These are phyloP conservation scores for Mormoops blainvillei DNA, from an alignment of 2,113 vertebrate genomes.

Conservation along the genomic window DNA sequence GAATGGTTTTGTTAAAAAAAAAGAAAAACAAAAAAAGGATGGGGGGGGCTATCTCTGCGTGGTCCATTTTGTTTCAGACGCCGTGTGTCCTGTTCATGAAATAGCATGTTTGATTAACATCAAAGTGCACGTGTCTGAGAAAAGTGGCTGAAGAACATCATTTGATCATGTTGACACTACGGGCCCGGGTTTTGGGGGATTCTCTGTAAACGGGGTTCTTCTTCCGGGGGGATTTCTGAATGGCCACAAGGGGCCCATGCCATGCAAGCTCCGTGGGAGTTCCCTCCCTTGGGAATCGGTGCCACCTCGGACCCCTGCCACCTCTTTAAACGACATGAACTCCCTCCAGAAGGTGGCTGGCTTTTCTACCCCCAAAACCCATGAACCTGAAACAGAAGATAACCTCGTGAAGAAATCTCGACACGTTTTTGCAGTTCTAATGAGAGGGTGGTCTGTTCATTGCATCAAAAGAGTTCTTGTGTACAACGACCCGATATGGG, in stretches of 20 bases:
- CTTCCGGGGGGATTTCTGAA: neutral
- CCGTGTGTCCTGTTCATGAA: neutral
- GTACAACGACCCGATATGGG: neutral
- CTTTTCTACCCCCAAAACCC: neutral
- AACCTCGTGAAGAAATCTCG: neutral
- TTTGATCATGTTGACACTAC: neutral
- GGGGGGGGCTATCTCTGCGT: neutral
- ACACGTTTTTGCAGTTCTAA: neutral
- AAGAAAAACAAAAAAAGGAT: neutral
- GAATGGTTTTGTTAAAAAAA: neutral
- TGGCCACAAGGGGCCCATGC: neutral
- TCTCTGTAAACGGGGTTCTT: neutral
- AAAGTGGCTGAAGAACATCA: neutral
- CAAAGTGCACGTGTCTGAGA: neutral
- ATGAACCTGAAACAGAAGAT: neutral
- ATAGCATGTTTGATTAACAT: neutral
- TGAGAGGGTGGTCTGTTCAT: neutral
- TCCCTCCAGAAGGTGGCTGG: neutral
- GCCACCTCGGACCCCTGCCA: neutral
- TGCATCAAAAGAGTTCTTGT: neutral
- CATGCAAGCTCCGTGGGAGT: neutral
- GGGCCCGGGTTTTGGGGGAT: neutral
- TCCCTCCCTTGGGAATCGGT: neutral
- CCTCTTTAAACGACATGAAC: neutral
- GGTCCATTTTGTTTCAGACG: neutral